Evolutionary conservation across 2,113 vertebrate species (phyloP), one percentile per base, ranked within the genome.

Genomic region (Neogale vison): DNA sequence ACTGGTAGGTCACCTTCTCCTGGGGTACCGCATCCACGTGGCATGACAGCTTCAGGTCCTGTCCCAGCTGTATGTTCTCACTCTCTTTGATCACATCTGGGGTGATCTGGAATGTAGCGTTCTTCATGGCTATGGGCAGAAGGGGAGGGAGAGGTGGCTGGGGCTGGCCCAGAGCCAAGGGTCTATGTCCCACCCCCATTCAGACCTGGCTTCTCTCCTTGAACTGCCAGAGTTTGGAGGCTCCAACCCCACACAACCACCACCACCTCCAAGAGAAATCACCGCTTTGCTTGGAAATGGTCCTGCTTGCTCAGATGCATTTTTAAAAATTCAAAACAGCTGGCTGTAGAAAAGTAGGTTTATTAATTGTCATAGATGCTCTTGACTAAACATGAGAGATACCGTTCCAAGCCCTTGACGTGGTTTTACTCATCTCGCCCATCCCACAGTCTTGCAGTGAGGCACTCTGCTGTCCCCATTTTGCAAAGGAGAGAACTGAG

Each of bases 11-110:
- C 97, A 99, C 99, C 98, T 99, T 99, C 98, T 99, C 99, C 98
- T 99, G 99, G 3, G 99, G 99, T 31, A 99, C 99, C 20, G 99
- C 99, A n/a, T 99, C 99, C 26, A 99, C 99, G 0, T 99, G 99
- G 97, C 99, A 99, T 0, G 99, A 99, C 31, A 99, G 98, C 98
- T 99, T 99, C 98, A 99, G 99, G 98, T 99, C 99, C 67, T 99
- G 99, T 59, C 99, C 99, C 98, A 99, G 99, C 97, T 99, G 99
- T 98, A 99, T 99, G 98, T 99, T 99, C 98, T 99, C 99, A 0
- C 99, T 99, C 98, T 99, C 99, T 98, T 99, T 99, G 99, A 99
- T 99, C 97, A 99, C 99, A 80, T 99, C 99, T 0, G 99, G 99
- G 0, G 99, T 99, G 97, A 99, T 99, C 97, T 99, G 99, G 99